Evolutionary conservation across 2,888 invertebrate species (phyloP).

Genomic region (Conops quadrifasciatus): DNA sequence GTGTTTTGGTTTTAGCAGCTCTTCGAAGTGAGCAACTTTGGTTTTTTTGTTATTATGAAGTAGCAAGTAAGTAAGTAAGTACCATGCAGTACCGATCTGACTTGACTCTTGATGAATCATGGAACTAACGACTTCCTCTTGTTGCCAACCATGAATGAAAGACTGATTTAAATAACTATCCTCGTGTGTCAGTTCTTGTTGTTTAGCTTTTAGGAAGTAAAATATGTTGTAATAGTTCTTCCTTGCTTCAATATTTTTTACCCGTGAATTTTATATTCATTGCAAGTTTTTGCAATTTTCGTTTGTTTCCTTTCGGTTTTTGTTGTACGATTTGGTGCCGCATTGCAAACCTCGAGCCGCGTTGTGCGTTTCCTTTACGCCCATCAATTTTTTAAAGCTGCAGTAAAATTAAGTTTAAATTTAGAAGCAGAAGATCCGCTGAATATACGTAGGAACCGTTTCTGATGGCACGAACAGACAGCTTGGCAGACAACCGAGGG

Average conservation of each 20-base stretch:
- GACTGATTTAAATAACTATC: too few species aligned
- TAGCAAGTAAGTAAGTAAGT: too few species aligned
- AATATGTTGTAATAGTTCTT: too few species aligned
- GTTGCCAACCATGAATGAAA: too few species aligned
- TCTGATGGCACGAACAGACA: conserved; percentile 5
- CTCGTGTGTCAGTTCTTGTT: too few species aligned
- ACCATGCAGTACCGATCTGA: too few species aligned
- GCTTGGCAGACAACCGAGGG: background rate
- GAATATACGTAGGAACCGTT: conserved; percentile 39
- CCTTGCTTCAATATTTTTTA: conserved; percentile 21
- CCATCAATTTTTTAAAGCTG: background rate
- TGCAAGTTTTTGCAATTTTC: conserved; percentile 56
- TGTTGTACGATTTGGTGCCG: conserved; percentile 12
- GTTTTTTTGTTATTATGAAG: too few species aligned
- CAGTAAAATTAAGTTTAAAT: conserved; percentile 17
- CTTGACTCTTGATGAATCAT: too few species aligned
- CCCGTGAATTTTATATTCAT: conserved; percentile 55
- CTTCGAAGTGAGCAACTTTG: too few species aligned
- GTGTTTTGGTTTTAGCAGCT: too few species aligned
- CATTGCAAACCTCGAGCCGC: conserved; percentile 7
- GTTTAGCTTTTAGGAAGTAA: too few species aligned
- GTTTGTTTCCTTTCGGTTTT: conserved; percentile 52
- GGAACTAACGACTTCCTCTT: too few species aligned
- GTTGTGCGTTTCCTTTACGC: conserved; percentile 15
- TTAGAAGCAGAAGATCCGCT: conserved; percentile 15